Evolutionary conservation across 2,888 invertebrate genomes (phyloP), one percentile per base, ranked within the genome.

Genomic region (Drosophila pegasa): DNA sequence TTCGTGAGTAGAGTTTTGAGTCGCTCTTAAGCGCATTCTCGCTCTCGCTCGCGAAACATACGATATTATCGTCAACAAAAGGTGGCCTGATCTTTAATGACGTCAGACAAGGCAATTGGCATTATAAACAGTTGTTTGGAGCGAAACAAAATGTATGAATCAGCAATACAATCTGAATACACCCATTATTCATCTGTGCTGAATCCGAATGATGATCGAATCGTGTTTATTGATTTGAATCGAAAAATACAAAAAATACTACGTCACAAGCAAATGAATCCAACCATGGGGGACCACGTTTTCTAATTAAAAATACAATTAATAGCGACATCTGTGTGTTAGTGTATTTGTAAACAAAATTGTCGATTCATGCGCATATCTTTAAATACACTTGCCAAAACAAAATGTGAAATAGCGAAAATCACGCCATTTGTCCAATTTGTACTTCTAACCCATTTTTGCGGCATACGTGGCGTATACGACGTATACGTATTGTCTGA

Each of bases 81-180:
- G 22, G 85, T 83, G 89, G 83, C 87, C 70, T 83, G 83, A 83
- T 83, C 75, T 45, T 41, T 80, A 77, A 48, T 88, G 84, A 60
- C 83, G 87, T 84, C 89, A 83, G 55, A 55, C 27, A 29, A 33
- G 27, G 50, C 45, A 60, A 58, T 10, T 45, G 33, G 22, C 48
- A 45, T n/a, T 59, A 50, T 50, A 59, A 56, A 55, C 43, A 59
- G 57, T 81, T 76, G 73, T 60, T 50, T 64, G 56, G 41, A 22
- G 20, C 16, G 16, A 18, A 18, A 14, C 4, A 8, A 7, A 43
- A 16, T 55, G 40, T 38, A 57, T 73, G 77, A 76, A 55, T 76
- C 77, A 71, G 14, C 27, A 20, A 14, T 5, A n/a, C n/a, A 6
- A 9, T 25, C 5, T 10, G 18, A 14, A n/a, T 35, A 20, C 29